Evolutionary conservation across 2,113 vertebrate species (phyloP), one percentile per base, ranked within the genome.

Genomic region (Cercocebus atys): DNA sequence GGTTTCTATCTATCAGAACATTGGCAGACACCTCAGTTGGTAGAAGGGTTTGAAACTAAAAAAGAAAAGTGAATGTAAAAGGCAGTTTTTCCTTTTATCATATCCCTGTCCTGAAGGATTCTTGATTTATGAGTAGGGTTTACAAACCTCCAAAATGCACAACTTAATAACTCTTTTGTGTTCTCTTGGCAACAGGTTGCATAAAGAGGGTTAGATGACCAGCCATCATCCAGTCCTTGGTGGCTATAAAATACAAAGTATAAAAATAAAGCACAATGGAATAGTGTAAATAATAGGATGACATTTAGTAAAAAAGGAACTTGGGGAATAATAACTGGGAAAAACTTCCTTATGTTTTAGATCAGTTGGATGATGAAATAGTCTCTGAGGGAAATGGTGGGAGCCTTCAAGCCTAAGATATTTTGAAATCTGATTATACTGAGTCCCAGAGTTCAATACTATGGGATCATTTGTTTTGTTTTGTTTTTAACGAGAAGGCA

Each of bases 291-390:
- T 96, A 92, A 84, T 81, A 72, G 27, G 40, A 94, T 81, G 50
- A 82, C 76, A 95, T 90, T 97, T 25, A 81, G 68, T 22, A 50
- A 61, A 83, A 86, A 75, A 47, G 40, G 47, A 88, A 95, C 83
- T 79, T 90, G 59, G 96, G 94, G 93, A 88, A 92, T 90, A 94
- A 93, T 94, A 97, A 97, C 83, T 79, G 57, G 72, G 72, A 95
- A 94, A 93, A 95, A 92, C 80, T 93, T 95, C 38, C 96, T 90
- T 55, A 92, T 38, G 72, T 88, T 45, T 85, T 75, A 81, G 85
- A 93, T 94, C 76, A 81, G 66, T 68, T 91, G 45, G 38, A 88
- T 86, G 79, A 96, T 84, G 80, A 93, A 97, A 88, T 68, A 59
- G 88, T 88, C 90, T 87, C 80, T 35, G 55, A 76, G 84, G 87